Conservation (phyloP, 2,888 invertebrate species). For the Tachina lurida region DNA sequence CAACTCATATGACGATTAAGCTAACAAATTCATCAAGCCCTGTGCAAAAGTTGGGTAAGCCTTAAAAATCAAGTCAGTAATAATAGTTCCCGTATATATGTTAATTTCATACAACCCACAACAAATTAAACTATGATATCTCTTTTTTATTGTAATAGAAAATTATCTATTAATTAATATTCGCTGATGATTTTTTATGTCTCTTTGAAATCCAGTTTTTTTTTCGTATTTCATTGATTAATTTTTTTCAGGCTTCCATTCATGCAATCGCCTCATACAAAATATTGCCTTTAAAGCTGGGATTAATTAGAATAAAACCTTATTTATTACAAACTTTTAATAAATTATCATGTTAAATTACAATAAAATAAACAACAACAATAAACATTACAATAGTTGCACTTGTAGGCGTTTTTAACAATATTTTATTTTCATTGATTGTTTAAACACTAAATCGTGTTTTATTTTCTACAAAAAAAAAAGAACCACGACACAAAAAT, state of each 20-base stretch:
- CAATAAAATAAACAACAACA: conserved; percentile 58
- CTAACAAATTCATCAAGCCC: too few species aligned
- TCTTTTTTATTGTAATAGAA: neutral
- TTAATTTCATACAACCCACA: too few species aligned
- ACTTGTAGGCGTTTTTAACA: conserved; percentile 64
- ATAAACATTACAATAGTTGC: conserved; percentile 36
- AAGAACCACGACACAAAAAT: conserved; percentile 21
- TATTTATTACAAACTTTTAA: conserved; percentile 61
- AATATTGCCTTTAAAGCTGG: conserved; percentile 22
- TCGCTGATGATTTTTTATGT: conserved; percentile 20
- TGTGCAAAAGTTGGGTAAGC: too few species aligned
- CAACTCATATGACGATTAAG: too few species aligned
- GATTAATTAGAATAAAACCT: conserved; percentile 45
- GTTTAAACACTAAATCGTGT: conserved; percentile 62
- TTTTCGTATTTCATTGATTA: conserved; percentile 27
- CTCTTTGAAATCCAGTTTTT: conserved; percentile 45
- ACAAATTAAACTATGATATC: too few species aligned
- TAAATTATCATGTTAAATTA: conserved; percentile 66
- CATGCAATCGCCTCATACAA: conserved; percentile 49
- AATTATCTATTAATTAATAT: conserved; percentile 31
- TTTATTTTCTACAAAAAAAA: conserved; percentile 27
- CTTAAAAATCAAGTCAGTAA: too few species aligned
- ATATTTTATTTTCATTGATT: conserved; percentile 68
- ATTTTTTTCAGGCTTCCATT: conserved; percentile 30
- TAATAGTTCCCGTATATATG: too few species aligned